Evolutionary conservation across 2,113 vertebrate genomes (phyloP).

Genomic region (Menidia beryllina): DNA sequence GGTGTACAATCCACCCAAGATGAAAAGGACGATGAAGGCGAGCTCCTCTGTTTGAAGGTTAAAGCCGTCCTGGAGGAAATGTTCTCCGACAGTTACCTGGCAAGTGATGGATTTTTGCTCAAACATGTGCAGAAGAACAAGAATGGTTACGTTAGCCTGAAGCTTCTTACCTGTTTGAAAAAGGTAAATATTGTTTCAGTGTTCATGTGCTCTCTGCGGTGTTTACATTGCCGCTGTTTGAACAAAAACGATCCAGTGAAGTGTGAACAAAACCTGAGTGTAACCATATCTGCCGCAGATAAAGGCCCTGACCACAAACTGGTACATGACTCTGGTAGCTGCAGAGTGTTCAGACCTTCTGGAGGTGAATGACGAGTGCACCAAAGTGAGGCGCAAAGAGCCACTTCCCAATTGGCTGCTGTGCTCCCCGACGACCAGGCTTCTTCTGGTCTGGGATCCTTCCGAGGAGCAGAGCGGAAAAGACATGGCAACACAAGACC

Average conservation of each 20-base stretch:
- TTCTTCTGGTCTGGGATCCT: constrained; percentile 84
- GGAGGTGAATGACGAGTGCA: constrained; percentile 85
- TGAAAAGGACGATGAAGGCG: constrained; percentile 12
- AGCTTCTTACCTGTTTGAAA: constrained; percentile 60
- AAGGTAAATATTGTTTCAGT: constrained; percentile 25
- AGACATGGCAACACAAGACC: neutral
- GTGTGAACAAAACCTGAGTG: constrained; percentile 36
- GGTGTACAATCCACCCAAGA: constrained; percentile 2
- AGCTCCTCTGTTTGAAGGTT: constrained; percentile 41
- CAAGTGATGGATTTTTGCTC: constrained; percentile 59
- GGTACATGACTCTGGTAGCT: constrained; percentile 80
- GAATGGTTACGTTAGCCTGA: constrained; percentile 53
- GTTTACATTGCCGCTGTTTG: constrained; percentile 31
- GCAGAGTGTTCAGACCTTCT: constrained; percentile 79
- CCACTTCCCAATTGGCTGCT: constrained; percentile 81
- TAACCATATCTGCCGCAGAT: constrained; percentile 72
- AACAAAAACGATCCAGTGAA: constrained; percentile 24
- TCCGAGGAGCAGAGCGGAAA: constrained; percentile 14
- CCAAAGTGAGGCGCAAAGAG: constrained; percentile 80
- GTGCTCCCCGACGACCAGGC: constrained; percentile 79
- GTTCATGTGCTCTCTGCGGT: constrained; percentile 10
- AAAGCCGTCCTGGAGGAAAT: constrained; percentile 55
- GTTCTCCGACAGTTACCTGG: constrained; percentile 56
- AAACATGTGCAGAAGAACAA: constrained; percentile 62
- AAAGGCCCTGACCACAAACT: constrained; percentile 84